Base-by-base conservation (phyloP, 2,113 vertebrate species). In the Phodopus roborovskii region DNA sequence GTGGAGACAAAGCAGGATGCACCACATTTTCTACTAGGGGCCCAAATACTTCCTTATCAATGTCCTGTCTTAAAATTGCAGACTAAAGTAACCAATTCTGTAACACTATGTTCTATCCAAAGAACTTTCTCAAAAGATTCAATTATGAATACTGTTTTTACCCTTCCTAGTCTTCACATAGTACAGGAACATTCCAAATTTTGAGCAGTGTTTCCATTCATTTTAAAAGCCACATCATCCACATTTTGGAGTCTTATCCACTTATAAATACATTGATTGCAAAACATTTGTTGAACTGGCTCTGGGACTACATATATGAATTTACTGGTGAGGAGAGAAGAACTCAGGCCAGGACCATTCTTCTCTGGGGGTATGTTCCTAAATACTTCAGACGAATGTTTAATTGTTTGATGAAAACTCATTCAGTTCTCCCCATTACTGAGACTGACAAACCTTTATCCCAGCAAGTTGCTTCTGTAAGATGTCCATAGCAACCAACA, bases 231-330 rank as follows among this genome's bases (percentile, higher is more conserved):
- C 28, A 30, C 33, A 33, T 11, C 17, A 60, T 12, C 11, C 56
- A 28, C 15, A n/a, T 3, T 1, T n/a, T 24, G 4, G 5, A 39
- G 53, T n/a, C 2, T 36, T 81, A 3, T n/a, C 3, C 53, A 42
- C 39, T 68, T 48, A 90, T n/a, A 48, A 2, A 62, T 16, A 26
- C 48, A 7, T 9, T 70, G 53, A 42, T 6, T 70, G 22, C 62
- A 58, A 87, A 70, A 4, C 15, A n/a, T 64, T 50, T 45, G 8
- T 12, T 48, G 11, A 3, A 3, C 1, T 83, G 8, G 6, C 33
- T 50, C 26, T 84, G 50, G 3, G 50, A 5, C 33, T 33, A 30
- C 9, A 0, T 36, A 10, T 22, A 7, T 24, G 58, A 24, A 13
- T 36, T 3, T 84, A 24, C 19, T 78, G 94, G 8, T 81, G 30